Percentiles rank a stretch among this genome's conserved stretches.
phyloP scores from a whole-genome alignment of 1,140 invertebrate species.

The roundworm (Caenorhabditis elegans) region DNA sequence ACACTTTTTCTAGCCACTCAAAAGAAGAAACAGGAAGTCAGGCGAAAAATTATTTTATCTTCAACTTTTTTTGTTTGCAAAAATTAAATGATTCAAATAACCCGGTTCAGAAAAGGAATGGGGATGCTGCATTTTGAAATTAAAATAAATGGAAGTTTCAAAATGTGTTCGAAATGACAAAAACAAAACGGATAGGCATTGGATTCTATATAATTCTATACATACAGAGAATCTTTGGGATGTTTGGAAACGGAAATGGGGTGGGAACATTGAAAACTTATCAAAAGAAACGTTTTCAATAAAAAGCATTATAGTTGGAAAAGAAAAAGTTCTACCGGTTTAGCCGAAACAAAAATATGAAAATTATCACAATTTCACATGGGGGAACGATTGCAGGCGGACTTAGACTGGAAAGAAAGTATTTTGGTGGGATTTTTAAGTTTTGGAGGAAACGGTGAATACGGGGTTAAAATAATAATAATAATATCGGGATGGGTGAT shows the following conservation, averaged over 20 bases:
- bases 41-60: neutral
- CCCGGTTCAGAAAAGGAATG: constrained; percentile 17
- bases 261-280: neutral
- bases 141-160: neutral
- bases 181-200: neutral
- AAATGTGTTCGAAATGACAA: neutral
- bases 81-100: neutral
- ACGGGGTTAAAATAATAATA: neutral
- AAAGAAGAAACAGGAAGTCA: neutral
- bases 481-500: too few species aligned
- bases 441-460: neutral
- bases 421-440: neutral
- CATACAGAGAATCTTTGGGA: constrained; percentile 15
- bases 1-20: neutral
- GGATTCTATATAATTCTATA: constrained; percentile 1
- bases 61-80: neutral
- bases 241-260: too few species aligned
- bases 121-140: constrained; percentile 1
- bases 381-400: neutral
- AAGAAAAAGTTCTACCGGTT: constrained; percentile 5
- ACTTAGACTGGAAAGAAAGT: neutral
- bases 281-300: neutral
- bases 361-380: constrained; percentile 23
- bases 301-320: neutral
- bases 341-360: constrained; percentile 15